These are phyloP conservation scores for Megalopta genalis DNA, from an alignment of 1,140 invertebrate species.

Conservation along the genomic window DNA sequence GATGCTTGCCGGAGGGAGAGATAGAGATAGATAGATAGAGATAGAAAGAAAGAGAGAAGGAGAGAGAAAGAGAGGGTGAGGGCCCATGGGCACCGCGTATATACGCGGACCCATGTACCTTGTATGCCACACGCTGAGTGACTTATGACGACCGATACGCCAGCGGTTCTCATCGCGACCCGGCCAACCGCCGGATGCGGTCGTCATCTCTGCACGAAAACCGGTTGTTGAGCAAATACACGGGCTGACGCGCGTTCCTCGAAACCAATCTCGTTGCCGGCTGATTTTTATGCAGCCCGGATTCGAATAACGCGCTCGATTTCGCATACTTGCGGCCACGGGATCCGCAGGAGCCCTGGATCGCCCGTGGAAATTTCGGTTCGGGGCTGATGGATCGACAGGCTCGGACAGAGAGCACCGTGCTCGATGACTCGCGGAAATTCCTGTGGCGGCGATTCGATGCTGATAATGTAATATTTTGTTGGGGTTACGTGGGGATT, in stretches of 20 bases:
- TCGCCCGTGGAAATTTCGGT: neutral
- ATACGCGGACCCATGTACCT: constrained; percentile 56
- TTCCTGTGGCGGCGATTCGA: too few relatives aligned
- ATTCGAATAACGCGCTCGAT: neutral
- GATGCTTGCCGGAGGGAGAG: constrained; percentile 18
- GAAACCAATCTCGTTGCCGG: constrained; percentile 30
- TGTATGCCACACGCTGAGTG: constrained; percentile 72
- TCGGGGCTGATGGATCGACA: neutral
- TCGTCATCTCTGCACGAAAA: constrained; percentile 21
- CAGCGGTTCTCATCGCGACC: constrained; percentile 66
- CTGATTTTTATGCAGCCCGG: constrained; percentile 35
- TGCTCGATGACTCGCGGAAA: too few relatives aligned
- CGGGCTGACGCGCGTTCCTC: constrained; percentile 22
- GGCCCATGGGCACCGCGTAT: constrained; percentile 53
- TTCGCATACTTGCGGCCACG: neutral
- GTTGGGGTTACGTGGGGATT: too few relatives aligned
- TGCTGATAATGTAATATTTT: too few relatives aligned
- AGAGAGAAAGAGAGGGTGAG: constrained; percentile 37
- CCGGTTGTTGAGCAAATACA: constrained; percentile 48
- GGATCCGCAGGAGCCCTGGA: neutral
- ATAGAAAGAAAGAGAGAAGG: constrained; percentile 10
- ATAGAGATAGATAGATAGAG: constrained; percentile 32
- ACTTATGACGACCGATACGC: constrained; percentile 70
- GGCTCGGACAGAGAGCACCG: too few relatives aligned
- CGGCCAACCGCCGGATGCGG: too few relatives aligned